Evolutionary conservation across 2,797 vertebrate species (phyloP).

Genomic region (Anolis apletophallus): DNA sequence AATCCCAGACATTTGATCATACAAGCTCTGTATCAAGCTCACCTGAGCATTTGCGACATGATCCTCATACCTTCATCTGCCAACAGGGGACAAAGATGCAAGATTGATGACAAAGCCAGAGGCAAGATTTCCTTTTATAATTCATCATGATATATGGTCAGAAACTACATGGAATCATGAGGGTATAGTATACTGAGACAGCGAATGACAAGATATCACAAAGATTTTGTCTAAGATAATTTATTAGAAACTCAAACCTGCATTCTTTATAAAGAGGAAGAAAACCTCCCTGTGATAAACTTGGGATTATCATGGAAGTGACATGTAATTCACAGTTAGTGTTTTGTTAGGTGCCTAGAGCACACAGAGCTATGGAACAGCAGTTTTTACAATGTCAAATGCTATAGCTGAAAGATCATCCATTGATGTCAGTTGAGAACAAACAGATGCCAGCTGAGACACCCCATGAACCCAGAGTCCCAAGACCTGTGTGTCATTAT

Average conservation of each 20-base stretch:
- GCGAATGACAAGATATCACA: conserved; percentile 10
- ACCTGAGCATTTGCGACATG: conserved; percentile 12
- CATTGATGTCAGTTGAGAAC: conserved; percentile 5
- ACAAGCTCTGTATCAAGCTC: conserved; percentile 15
- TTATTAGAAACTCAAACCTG: not conserved
- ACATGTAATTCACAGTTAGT: not conserved
- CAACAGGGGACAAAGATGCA: conserved; percentile 7
- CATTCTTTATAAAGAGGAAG: not conserved
- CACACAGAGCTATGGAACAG: conserved; percentile 13
- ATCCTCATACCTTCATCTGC: conserved; percentile 38
- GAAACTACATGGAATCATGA: conserved; percentile 30
- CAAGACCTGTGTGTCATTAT: conserved; percentile 8
- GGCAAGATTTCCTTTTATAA: conserved; percentile 41
- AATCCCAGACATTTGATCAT: conserved; percentile 37
- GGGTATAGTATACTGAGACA: conserved; percentile 6
- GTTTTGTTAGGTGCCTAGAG: conserved; percentile 2
- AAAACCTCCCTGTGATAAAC: not conserved
- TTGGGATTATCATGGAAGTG: not conserved
- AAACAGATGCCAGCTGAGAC: not conserved
- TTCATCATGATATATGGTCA: conserved; percentile 43
- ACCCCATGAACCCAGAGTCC: not conserved
- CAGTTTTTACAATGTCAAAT: not conserved
- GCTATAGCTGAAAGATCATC: conserved; percentile 6
- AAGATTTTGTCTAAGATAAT: not conserved
- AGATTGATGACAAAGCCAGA: conserved; percentile 42